Conservation (phyloP, 2,113 vertebrate species). For the Rattus norvegicus region DNA sequence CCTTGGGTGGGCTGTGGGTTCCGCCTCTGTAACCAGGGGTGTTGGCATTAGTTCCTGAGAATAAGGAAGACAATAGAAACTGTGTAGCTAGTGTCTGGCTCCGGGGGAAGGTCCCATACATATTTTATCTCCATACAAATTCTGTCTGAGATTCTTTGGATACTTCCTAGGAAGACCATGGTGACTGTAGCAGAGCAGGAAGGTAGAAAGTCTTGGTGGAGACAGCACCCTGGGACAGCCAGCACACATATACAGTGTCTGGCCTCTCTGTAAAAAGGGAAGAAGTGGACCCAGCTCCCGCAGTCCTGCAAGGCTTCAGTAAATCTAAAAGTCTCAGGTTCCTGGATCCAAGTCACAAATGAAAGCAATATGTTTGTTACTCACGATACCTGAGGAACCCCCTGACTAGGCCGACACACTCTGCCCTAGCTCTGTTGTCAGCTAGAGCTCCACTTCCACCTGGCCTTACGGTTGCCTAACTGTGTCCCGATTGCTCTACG, state of each 20-base stretch:
- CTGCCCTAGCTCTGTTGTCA: background rate
- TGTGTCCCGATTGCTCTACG: background rate
- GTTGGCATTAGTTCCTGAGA: background rate
- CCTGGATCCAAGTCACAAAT: background rate
- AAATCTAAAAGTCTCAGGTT: background rate
- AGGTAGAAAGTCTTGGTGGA: background rate
- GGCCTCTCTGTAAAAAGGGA: background rate
- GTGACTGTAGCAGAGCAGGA: background rate
- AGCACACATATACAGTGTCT: background rate
- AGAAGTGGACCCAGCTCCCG: background rate
- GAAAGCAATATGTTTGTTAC: background rate
- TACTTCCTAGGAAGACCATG: background rate
- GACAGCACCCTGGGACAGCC: background rate
- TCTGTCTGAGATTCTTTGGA: background rate
- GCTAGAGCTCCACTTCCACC: background rate
- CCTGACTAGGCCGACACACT: background rate
- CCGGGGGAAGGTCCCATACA: background rate
- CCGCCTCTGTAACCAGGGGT: background rate
- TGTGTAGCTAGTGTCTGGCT: background rate
- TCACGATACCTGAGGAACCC: fast-evolving
- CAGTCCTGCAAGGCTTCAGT: background rate
- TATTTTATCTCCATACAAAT: background rate
- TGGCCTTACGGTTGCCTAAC: background rate
- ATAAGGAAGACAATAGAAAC: background rate
- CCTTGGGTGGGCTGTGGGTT: background rate